Conservation (phyloP, 2,888 invertebrate species). For the Argyresthia albistria region DNA sequence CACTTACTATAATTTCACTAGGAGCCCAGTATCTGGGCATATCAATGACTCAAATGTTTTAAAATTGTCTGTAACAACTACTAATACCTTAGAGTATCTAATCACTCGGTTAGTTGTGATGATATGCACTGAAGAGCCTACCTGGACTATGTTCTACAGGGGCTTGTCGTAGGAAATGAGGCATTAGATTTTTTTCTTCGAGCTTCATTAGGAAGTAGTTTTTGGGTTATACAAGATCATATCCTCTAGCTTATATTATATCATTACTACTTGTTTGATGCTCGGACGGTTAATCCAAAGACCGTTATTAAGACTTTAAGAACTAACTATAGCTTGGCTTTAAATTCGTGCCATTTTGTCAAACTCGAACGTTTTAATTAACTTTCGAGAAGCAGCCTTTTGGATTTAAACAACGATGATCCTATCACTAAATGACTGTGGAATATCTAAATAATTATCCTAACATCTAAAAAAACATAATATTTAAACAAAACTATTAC, state of each 20-base stretch:
- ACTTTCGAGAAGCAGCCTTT: constrained; percentile 70
- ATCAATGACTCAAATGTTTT: constrained; percentile 63
- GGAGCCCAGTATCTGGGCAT: constrained; percentile 61
- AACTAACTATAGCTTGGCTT: constrained; percentile 65
- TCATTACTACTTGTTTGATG: constrained; percentile 64
- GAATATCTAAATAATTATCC: constrained; percentile 60
- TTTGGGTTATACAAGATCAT: constrained; percentile 49
- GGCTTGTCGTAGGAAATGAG: constrained; percentile 36
- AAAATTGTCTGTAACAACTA: constrained; percentile 67
- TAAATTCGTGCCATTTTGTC: constrained; percentile 69
- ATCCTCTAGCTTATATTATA: constrained; percentile 52
- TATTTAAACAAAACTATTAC: constrained; percentile 60
- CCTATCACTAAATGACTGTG: constrained; percentile 60
- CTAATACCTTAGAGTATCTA: constrained; percentile 71
- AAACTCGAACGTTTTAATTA: constrained; percentile 55
- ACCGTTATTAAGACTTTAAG: constrained; percentile 54
- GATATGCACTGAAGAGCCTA: constrained; percentile 70
- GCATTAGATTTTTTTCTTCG: constrained; percentile 45
- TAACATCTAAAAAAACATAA: constrained; percentile 60
- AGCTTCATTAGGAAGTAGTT: constrained; percentile 41
- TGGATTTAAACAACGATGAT: constrained; percentile 53
- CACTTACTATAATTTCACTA: constrained; percentile 69
- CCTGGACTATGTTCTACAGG: constrained; percentile 42
- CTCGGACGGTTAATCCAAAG: constrained; percentile 70
- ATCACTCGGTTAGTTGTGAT: constrained; percentile 70